These are phyloP conservation scores for Tachysurus fulvidraco DNA, from an alignment of 2,113 vertebrate genomes.

Conservation along the genomic window DNA sequence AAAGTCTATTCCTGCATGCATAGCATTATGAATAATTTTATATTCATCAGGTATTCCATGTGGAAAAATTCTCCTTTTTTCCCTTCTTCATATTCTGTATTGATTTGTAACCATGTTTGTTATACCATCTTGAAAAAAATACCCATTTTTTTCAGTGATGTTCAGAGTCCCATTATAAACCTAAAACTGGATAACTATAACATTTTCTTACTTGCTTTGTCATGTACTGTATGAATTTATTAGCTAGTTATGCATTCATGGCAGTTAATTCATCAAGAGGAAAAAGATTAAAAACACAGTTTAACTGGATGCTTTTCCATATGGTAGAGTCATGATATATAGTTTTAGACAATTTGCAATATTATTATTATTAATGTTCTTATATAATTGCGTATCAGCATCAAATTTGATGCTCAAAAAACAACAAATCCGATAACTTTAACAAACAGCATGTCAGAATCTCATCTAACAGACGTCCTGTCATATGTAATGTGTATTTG, in stretches of 20 bases:
- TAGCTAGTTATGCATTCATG: not conserved
- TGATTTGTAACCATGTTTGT: not conserved
- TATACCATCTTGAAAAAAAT: not conserved
- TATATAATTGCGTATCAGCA: not conserved
- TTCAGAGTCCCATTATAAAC: not conserved
- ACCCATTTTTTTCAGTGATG: not conserved
- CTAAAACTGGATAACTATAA: not conserved
- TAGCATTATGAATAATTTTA: not conserved
- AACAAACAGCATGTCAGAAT: not conserved
- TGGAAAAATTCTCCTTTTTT: not conserved
- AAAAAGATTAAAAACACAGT: not conserved
- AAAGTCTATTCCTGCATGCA: not conserved
- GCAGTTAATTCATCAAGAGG: constrained; percentile 5
- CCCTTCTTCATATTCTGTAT: not conserved
- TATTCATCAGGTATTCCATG: not conserved
- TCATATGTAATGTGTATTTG: not conserved
- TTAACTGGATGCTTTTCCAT: not conserved
- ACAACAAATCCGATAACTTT: constrained; percentile 3
- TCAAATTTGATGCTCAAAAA: not conserved
- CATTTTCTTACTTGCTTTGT: not conserved
- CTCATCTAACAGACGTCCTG: not conserved
- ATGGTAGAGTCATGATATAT: constrained; percentile 12
- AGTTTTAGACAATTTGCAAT: not conserved
- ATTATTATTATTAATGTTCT: not conserved
- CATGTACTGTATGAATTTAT: not conserved